Conservation (phyloP, 2,797 vertebrate species). For the Novumbra hubbsi region DNA sequence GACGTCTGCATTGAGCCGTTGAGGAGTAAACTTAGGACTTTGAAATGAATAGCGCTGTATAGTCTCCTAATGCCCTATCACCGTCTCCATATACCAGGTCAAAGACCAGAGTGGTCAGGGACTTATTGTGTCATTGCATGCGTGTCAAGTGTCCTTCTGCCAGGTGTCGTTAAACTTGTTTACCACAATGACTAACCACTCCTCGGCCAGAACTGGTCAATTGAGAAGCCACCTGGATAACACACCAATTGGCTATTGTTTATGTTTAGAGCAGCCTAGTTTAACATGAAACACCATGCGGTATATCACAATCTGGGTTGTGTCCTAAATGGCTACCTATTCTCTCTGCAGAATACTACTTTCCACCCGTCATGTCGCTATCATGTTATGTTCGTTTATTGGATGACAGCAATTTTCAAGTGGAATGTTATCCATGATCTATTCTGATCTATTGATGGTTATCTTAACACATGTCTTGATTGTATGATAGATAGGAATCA, state of each 20-base stretch:
- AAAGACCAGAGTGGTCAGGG: constrained; percentile 18
- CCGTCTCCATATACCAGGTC: neutral
- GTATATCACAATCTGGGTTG: neutral
- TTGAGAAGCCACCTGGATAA: constrained; percentile 28
- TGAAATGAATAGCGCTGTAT: constrained; percentile 7
- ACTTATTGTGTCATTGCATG: constrained; percentile 23
- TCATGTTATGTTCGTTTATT: neutral
- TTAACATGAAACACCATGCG: neutral
- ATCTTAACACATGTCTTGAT: neutral
- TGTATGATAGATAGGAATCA: neutral
- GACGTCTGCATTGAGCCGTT: neutral
- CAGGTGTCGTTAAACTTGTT: constrained; percentile 40
- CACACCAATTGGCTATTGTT: neutral
- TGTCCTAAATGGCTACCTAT: neutral
- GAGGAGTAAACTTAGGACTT: neutral
- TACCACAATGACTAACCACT: constrained; percentile 25
- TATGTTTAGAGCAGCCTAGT: neutral
- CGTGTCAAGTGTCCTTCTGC: constrained; percentile 27
- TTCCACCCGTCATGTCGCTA: neutral
- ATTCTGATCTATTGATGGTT: neutral
- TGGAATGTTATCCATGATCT: constrained; percentile 14
- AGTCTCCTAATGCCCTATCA: neutral
- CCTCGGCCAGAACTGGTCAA: constrained; percentile 43
- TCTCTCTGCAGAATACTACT: neutral
- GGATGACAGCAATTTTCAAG: constrained; percentile 21